A percentile compares a stretch with the other conserved stretches of the same genome.
Evolutionary conservation across 2,888 invertebrate species (phyloP).

Genomic region (Brachycybe producta): DNA sequence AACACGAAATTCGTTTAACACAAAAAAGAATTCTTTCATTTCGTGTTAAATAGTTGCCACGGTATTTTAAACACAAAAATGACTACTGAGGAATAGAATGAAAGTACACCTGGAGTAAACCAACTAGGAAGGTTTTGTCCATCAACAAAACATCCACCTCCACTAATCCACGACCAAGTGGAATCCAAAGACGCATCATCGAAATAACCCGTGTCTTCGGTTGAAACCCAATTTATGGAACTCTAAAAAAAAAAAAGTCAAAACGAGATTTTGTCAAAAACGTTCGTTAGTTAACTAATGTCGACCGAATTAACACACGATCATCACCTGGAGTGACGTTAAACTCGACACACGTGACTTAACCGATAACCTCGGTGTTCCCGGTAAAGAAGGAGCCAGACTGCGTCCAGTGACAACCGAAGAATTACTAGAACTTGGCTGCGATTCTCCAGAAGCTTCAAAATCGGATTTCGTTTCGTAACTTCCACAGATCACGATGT

Average conservation of each 20-base stretch:
- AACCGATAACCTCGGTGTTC: not conserved
- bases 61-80: not conserved
- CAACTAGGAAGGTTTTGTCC: slow-evolving; percentile 63
- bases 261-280: not conserved
- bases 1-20: no score
- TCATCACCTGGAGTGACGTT: not conserved
- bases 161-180: slow-evolving; percentile 62
- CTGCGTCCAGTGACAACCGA: not conserved
- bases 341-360: not conserved
- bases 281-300: not conserved
- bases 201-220: slow-evolving; percentile 16
- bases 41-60: no score
- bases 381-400: not conserved
- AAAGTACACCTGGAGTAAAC: slow-evolving; percentile 34
- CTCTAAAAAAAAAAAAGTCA: not conserved
- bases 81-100: not conserved
- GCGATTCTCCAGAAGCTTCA: not conserved
- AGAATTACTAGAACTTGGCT: not conserved
- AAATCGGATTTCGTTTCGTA: not conserved
- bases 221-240: slow-evolving; percentile 1
- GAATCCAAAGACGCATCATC: slow-evolving; percentile 13
- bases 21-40: no score
- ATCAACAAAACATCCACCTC: slow-evolving; percentile 65
- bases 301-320: not conserved
- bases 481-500: not conserved